Conservation (phyloP, 2,888 invertebrate genomes). For the Diarsia brunnea region DNA sequence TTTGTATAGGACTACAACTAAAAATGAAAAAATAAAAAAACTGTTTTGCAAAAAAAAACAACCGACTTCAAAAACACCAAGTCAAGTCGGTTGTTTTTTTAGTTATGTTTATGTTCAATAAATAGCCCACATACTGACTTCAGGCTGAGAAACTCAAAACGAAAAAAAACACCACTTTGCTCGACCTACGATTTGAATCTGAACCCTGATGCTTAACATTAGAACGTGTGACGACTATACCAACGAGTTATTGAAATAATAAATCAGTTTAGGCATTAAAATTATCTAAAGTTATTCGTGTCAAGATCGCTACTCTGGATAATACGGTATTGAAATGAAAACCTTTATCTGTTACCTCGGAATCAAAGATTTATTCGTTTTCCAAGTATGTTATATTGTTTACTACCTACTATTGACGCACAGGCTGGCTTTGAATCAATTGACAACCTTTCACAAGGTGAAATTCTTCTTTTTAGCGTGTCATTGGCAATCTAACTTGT, state of each 20-base stretch:
- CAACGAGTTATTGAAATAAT: not conserved
- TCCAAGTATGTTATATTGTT: not conserved
- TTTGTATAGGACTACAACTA: too few species aligned
- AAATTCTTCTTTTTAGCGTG: not conserved
- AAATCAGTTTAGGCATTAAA: not conserved
- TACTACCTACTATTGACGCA: not conserved
- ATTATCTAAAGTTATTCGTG: conserved; percentile 48
- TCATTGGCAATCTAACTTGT: not conserved
- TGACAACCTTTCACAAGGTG: not conserved
- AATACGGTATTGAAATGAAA: conserved; percentile 32
- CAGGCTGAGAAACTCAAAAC: not conserved
- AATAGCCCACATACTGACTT: too few species aligned
- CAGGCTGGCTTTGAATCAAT: not conserved
- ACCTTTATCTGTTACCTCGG: conserved; percentile 41
- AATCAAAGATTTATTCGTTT: conserved; percentile 17
- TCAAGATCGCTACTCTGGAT: conserved; percentile 39
- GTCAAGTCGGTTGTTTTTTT: too few species aligned
- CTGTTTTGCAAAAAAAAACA: too few species aligned
- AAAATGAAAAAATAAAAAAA: too few species aligned
- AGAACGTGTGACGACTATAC: not conserved
- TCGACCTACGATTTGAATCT: not conserved
- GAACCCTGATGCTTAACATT: not conserved
- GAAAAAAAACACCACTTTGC: not conserved
- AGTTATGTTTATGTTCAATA: too few species aligned
- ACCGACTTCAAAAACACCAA: too few species aligned